A percentile compares a stretch with the other conserved stretches of the same genome.
Evolutionary conservation across 2,888 invertebrate species (phyloP).

Genomic region (Noctua fimbriata): DNA sequence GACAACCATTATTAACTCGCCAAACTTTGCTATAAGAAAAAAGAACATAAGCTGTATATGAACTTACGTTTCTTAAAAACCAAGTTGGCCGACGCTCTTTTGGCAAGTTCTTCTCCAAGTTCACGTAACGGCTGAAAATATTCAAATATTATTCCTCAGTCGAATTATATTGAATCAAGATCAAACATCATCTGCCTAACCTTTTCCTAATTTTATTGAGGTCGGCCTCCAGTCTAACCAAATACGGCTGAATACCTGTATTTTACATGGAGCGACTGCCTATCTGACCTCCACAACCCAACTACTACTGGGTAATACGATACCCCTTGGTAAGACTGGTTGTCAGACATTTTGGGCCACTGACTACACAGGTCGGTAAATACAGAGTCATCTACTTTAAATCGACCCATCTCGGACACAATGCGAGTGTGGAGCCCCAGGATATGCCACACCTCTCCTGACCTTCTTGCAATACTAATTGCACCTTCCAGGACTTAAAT

Average conservation of each 20-base stretch:
- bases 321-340: too few relatives aligned
- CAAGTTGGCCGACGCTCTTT: slow-evolving; percentile 78
- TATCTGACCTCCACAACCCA: too few relatives aligned
- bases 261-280: too few relatives aligned
- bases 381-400: background rate
- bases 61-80: slow-evolving; percentile 83
- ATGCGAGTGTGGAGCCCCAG: background rate
- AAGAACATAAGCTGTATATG: background rate
- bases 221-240: too few relatives aligned
- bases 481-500: background rate
- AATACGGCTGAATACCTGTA: too few relatives aligned
- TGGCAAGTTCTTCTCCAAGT: slow-evolving; percentile 75
- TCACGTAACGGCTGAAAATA: slow-evolving; percentile 79
- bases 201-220: too few relatives aligned
- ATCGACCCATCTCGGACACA: background rate
- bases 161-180: background rate
- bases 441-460: background rate
- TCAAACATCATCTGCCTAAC: too few relatives aligned
- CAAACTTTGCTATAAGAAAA: background rate
- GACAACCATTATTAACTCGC: background rate
- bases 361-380: background rate
- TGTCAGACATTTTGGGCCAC: too few relatives aligned
- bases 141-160: background rate
- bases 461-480: background rate
- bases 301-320: too few relatives aligned